Base-by-base conservation (phyloP, 64 coral and sea anemone species). In the Platygyra sinensis region DNA sequence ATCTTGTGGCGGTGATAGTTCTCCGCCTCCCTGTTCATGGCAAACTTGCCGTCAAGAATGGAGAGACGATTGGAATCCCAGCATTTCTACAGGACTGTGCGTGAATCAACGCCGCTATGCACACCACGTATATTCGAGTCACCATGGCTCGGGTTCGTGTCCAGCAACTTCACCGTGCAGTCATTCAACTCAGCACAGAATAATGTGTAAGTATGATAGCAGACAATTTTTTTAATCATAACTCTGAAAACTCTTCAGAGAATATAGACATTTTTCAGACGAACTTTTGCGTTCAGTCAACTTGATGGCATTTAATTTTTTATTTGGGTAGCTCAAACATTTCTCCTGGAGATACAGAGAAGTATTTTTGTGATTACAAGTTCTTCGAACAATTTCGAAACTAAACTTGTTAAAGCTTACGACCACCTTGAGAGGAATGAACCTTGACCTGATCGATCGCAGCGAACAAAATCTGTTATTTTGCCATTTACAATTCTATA, bases 41-140 rank as follows among this genome's bases (percentile, higher is more conserved):
- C 5, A 28, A 81, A 64, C 59, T 27, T 81, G 79, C 30, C 4
- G 16, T 8, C 55, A 20, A 22, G 55, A 81, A 81, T 81, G 79
- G 79, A 59, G 79, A 38, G 62, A 81, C 79, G 79, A 81, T 20
- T 81, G 79, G 79, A 7, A 17, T 64, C 79, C 79, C 29, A 59
- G 59, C 36, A 81, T 62, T 31, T 62, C 79, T 13, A 31, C 25
- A 29, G 79, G 79, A 63, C 55, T 18, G 17, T 81, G 79, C 59
- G 52, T 59, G 6, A 4, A 36, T 3, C 79, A 81, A 19, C 79
- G 39, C 16, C 79, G 79, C 29, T 22, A 81, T 63, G 38, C 79
- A 22, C 79, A 81, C 33, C 59, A 62, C 15, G 39, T 22, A 22
- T 9, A 19, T 15, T 5, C 36, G 59, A 8, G 57, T 36, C 79